phyloP scores from a whole-genome alignment of 2,888 invertebrate genomes.

The Odontomyia ornata region DNA sequence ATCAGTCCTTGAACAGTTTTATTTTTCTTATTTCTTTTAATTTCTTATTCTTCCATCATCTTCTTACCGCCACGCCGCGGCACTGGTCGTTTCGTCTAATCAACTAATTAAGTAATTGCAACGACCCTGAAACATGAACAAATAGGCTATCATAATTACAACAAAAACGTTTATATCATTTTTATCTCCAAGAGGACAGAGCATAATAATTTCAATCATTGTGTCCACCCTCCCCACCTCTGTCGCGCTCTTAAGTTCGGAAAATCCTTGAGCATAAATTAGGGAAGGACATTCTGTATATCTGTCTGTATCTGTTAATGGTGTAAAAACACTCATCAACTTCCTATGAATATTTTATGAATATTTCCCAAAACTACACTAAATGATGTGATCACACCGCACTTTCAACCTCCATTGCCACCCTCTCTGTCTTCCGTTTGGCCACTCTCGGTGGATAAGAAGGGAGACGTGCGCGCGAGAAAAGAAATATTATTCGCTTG shows the following conservation, averaged over 20 bases:
- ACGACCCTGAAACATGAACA: conserved; percentile 24
- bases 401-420: background rate
- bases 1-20: background rate
- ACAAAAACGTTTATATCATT: background rate
- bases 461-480: background rate
- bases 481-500: conserved; percentile 30
- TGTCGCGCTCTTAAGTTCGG: background rate
- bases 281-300: background rate
- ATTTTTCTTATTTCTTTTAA: background rate
- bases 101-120: conserved; percentile 40
- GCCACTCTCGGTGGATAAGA: background rate
- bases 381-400: conserved; percentile 22
- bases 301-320: conserved; percentile 10
- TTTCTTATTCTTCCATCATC: background rate
- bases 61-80: background rate
- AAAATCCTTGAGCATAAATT: background rate
- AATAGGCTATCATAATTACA: conserved; percentile 38
- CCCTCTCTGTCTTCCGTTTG: background rate
- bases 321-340: conserved; percentile 42
- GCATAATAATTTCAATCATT: background rate
- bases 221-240: background rate
- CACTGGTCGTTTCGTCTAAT: background rate
- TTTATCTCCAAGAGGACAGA: background rate
- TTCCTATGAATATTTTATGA: conserved; percentile 42
- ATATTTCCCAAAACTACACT: conserved; percentile 14